phyloP scores from a whole-genome alignment of 2,888 invertebrate genomes.

The Thecocarcelia acutangulata region DNA sequence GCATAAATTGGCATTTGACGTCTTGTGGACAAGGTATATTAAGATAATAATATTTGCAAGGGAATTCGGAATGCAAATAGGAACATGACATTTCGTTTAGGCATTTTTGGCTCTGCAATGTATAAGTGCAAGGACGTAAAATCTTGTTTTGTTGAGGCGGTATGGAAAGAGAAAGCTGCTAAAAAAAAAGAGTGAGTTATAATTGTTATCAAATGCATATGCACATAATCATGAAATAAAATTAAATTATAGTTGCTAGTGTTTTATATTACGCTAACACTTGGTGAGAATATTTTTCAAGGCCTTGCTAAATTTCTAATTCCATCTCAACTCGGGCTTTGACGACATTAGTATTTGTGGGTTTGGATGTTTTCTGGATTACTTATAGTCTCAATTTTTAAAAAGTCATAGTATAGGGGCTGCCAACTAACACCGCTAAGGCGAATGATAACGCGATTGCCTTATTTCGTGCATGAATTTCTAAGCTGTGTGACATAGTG shows the following conservation, averaged over 20 bases:
- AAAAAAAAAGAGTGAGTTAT: neutral
- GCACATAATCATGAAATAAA: neutral
- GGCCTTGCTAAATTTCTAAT: too few species aligned
- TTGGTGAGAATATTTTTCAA: too few species aligned
- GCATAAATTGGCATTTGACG: conserved; percentile 58
- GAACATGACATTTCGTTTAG: conserved; percentile 94
- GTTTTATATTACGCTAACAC: too few species aligned
- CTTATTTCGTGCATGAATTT: too few species aligned
- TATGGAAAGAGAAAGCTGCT: neutral
- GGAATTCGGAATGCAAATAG: conserved; percentile 97
- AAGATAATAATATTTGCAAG: conserved; percentile 96
- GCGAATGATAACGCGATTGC: too few species aligned
- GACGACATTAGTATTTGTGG: too few species aligned
- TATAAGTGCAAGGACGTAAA: conserved; percentile 36
- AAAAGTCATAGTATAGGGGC: too few species aligned
- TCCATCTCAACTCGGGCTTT: too few species aligned
- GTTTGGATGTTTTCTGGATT: too few species aligned
- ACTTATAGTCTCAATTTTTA: too few species aligned
- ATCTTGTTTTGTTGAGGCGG: conserved; percentile 7
- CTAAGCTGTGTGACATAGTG: too few species aligned
- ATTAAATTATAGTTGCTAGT: neutral
- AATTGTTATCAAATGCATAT: neutral
- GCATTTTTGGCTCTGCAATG: conserved; percentile 87
- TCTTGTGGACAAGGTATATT: conserved; percentile 89
- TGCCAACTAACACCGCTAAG: too few species aligned